Conservation (phyloP, 2,888 invertebrate genomes). For the Rhogogaster chlorosoma region DNA sequence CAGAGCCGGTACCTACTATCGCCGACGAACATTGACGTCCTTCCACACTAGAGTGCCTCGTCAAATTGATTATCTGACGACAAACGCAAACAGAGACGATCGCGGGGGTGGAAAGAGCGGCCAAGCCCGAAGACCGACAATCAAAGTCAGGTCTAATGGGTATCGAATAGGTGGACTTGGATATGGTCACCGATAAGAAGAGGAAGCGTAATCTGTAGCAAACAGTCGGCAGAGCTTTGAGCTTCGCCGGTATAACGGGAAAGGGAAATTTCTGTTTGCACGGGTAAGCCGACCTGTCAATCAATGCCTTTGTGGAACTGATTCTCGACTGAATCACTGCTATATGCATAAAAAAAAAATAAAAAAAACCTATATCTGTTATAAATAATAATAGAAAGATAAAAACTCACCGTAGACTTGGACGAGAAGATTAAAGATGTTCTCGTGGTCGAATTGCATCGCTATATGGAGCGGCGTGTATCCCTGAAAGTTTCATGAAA, state of each 20-base stretch:
- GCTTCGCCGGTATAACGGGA: constrained; percentile 55
- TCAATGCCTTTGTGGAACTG: constrained; percentile 58
- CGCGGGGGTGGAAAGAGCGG: background rate
- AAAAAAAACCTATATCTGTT: background rate
- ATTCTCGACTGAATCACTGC: constrained; percentile 56
- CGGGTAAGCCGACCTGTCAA: constrained; percentile 57
- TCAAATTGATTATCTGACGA: constrained; percentile 46
- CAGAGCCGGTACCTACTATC: background rate
- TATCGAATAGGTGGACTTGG: constrained; percentile 57
- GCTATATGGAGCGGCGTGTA: constrained; percentile 97
- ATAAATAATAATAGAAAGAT: background rate
- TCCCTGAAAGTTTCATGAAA: constrained; percentile 83
- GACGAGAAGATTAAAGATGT: constrained; percentile 92
- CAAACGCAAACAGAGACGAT: constrained; percentile 23
- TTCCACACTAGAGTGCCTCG: constrained; percentile 31
- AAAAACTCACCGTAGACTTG: constrained; percentile 91
- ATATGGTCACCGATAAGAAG: constrained; percentile 58
- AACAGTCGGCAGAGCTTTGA: constrained; percentile 63
- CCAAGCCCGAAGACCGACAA: constrained; percentile 48
- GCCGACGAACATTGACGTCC: constrained; percentile 6
- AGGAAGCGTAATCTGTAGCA: constrained; percentile 64
- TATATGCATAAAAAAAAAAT: background rate
- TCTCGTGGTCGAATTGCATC: constrained; percentile 93
- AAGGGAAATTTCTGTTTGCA: constrained; percentile 57
- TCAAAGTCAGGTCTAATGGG: constrained; percentile 52